Percentiles rank a stretch among this genome's conserved stretches.
phyloP scores from a whole-genome alignment of 2,888 invertebrate genomes.

The Uloborus plumipes region DNA sequence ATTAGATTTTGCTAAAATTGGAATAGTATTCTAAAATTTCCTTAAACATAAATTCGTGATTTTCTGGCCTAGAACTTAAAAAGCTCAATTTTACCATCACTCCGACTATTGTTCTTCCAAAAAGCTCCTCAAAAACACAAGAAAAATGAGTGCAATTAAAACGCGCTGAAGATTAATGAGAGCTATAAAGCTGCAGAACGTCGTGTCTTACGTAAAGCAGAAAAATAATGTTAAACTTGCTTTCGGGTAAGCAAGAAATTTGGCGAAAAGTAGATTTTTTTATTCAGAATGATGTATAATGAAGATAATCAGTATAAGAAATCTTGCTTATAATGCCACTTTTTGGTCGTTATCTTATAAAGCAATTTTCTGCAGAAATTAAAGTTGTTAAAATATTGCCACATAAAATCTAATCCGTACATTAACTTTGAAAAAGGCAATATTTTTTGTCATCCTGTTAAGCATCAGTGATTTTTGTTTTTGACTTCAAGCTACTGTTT shows the following conservation, averaged over 20 bases:
- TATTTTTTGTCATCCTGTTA: too few relatives aligned
- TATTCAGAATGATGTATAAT: slow-evolving; percentile 20
- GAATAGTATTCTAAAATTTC: too few relatives aligned
- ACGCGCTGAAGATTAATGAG: slow-evolving; percentile 42
- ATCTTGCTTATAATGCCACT: slow-evolving; percentile 34
- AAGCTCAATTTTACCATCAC: too few relatives aligned
- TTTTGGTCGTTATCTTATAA: slow-evolving; percentile 19
- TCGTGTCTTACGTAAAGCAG: slow-evolving; percentile 9
- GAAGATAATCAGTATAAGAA: slow-evolving; percentile 42
- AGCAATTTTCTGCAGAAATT: slow-evolving; percentile 38
- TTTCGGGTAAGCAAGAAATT: slow-evolving; percentile 8
- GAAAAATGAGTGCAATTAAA: slow-evolving; percentile 37
- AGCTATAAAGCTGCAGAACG: slow-evolving; percentile 44
- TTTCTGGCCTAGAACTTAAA: too few relatives aligned
- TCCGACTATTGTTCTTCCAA: too few relatives aligned
- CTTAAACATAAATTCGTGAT: too few relatives aligned
- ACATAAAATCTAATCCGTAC: not conserved
- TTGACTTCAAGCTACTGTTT: too few relatives aligned
- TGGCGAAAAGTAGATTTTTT: not conserved
- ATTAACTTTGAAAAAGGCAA: too few relatives aligned
- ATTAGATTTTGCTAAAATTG: too few relatives aligned
- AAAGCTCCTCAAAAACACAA: slow-evolving; percentile 1
- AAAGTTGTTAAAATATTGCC: slow-evolving; percentile 20
- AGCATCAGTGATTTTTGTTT: too few relatives aligned
- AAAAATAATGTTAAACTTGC: not conserved